Base-by-base conservation (phyloP, 2,888 invertebrate species). In the Unio delphinus region DNA sequence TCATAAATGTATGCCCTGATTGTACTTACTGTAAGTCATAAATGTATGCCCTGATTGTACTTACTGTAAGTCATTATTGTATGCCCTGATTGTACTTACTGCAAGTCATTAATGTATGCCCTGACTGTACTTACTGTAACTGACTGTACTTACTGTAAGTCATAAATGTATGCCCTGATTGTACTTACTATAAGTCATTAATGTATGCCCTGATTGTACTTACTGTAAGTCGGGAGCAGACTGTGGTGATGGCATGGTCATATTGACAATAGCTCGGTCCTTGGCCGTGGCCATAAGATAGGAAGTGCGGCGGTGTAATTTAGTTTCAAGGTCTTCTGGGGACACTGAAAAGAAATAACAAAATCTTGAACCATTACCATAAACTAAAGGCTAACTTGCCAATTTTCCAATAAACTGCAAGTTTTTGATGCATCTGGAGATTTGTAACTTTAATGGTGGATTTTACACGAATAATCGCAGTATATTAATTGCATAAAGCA, bases 241-340 rank as follows among this genome's bases (percentile, higher is more conserved):
- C 45, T 45, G 45, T n/a, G 74, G 74, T 4, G 77, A 69, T 45
- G 45, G 11, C 74, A 75, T 77, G 11, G 72, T 71, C 55, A 77
- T 62, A 54, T 64, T 73, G 59, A 67, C 70, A 6, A 72, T 68
- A n/a, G 74, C 68, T 23, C 86, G 73, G 78, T 86, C 89, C 63
- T 83, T 82, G 56, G 88, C 95, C 17, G 97, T 97, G 61, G 97
- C 97, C 91, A 96, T 96, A 80, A 97, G 92, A 91, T 98, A 98
- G n/a, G 97, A 97, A 80, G 96, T 95, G 82, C 97, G 92, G 81
- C 97, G 93, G 91, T 95, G 95, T 34, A 89, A 76, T 64, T 87
- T 88, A 62, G 82, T 82, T 28, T 96, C 96, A 55, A 87, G 88
- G 88, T 97, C 96, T 65, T 88, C 88, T n/a, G 83, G 77, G 58